Percentiles rank a stretch among this genome's conserved stretches.
Conservation (phyloP, 2,113 vertebrate species). For the Gadus macrocephalus region DNA sequence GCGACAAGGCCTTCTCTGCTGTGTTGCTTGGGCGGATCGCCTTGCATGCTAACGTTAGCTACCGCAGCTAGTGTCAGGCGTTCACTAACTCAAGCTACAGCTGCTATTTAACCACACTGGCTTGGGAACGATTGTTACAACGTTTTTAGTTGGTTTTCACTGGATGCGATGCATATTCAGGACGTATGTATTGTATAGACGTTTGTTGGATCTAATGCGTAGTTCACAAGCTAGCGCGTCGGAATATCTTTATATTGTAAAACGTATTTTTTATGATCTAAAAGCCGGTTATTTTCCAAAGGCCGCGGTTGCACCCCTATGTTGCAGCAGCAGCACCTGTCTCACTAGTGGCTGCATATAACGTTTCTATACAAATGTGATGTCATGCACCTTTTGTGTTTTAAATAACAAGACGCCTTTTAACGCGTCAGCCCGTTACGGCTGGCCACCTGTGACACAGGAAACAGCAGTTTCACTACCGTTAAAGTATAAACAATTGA, state of each 20-base stretch:
- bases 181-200: no score
- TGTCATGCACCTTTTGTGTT: neutral
- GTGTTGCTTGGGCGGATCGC: constrained; percentile 60
- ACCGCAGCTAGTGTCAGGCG: constrained; percentile 39
- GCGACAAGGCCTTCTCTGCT: constrained; percentile 56
- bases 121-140: constrained; percentile 18
- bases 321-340: constrained; percentile 1
- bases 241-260: neutral
- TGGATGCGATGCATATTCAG: neutral
- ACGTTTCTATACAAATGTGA: neutral
- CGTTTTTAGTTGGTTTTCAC: neutral
- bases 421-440: constrained; percentile 17
- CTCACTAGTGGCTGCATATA: neutral
- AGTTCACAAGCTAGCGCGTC: constrained; percentile 9
- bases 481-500: no score
- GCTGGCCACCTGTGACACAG: no score
- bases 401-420: neutral
- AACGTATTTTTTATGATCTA: constrained; percentile 14
- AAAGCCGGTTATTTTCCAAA: constrained; percentile 33
- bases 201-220: neutral
- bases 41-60: constrained; percentile 48
- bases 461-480: no score
- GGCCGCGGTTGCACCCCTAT: constrained; percentile 25
- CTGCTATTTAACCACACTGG: constrained; percentile 32
- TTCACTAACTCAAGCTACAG: constrained; percentile 46